Percentiles rank a stretch among this genome's conserved stretches.
Conservation (phyloP, 1,140 invertebrate species). For the Calephelis nemesis region DNA sequence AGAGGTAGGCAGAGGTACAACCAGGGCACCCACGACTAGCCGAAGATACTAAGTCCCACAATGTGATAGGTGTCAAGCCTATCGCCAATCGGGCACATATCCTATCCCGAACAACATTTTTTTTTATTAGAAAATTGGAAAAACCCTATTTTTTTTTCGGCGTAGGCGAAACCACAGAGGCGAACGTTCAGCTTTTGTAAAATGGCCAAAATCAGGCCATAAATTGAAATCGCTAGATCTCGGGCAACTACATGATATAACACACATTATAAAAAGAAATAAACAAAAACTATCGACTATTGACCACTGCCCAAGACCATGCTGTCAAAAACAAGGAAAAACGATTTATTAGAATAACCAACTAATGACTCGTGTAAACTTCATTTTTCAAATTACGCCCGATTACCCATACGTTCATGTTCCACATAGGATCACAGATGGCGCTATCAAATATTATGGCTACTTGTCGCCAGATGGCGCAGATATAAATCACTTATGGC, state of each 20-base stretch:
- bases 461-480: conserved; percentile 30
- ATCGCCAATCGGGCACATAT: too few species aligned
- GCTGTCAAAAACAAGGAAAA: conserved; percentile 30
- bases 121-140: too few species aligned
- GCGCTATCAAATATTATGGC: conserved; percentile 22
- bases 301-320: conserved; percentile 24
- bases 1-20: too few species aligned
- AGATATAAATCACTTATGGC: conserved; percentile 12
- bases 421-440: conserved; percentile 23
- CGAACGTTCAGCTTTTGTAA: too few species aligned
- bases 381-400: conserved; percentile 43
- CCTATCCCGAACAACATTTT: too few species aligned
- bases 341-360: conserved; percentile 46
- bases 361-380: conserved; percentile 37
- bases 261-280: neutral
- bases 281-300: neutral
- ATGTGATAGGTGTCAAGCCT: too few species aligned
- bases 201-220: too few species aligned
- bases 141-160: too few species aligned
- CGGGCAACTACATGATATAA: neutral
- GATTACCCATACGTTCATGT: conserved; percentile 34
- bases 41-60: too few species aligned
- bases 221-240: too few species aligned
- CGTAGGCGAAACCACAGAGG: too few species aligned
- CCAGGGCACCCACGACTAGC: too few species aligned